These are phyloP conservation scores for Myrmecobius fasciatus DNA, from an alignment of 2,113 vertebrate species.

Conservation along the genomic window DNA sequence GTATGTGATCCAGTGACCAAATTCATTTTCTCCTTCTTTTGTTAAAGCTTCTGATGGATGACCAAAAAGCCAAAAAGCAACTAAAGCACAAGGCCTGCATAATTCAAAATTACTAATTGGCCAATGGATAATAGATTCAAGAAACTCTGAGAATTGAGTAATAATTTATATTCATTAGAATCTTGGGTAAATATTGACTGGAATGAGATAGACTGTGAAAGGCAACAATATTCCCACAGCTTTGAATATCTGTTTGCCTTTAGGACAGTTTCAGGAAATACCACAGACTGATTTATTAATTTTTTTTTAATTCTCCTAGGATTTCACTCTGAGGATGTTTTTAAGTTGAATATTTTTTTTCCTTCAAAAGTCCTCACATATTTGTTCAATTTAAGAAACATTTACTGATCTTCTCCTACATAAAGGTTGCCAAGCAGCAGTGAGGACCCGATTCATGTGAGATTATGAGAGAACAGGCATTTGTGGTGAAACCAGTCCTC, in stretches of 20 bases:
- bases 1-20: background rate
- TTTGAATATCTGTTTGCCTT: constrained; percentile 53
- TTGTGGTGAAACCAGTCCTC: background rate
- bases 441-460: background rate
- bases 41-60: background rate
- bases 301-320: constrained; percentile 57
- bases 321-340: constrained; percentile 47
- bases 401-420: background rate
- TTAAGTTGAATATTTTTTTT: constrained; percentile 57
- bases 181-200: constrained; percentile 20
- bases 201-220: constrained; percentile 11
- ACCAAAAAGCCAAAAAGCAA: constrained; percentile 7
- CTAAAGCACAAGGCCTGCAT: background rate
- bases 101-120: background rate
- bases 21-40: background rate
- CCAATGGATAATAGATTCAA: constrained; percentile 14
- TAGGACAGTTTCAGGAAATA: constrained; percentile 67
- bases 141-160: constrained; percentile 15
- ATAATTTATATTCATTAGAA: constrained; percentile 26
- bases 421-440: background rate
- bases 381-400: background rate
- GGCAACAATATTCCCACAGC: constrained; percentile 35
- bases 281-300: constrained; percentile 58
- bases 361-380: constrained; percentile 47
- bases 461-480: background rate